phyloP scores from a whole-genome alignment of 2,797 vertebrate species.

The Amniataba percoides region DNA sequence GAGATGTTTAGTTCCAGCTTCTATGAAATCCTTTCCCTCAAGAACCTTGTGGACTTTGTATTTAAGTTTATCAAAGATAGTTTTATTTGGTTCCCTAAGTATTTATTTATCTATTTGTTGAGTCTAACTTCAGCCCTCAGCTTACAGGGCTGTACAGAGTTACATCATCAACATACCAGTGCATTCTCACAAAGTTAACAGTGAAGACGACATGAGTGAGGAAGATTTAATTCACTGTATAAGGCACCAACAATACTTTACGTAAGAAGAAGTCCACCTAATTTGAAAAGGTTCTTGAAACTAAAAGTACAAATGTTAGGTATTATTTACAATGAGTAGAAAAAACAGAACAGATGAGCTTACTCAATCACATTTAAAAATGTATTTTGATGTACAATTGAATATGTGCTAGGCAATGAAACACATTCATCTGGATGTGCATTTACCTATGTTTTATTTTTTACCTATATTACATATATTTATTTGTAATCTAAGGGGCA shows the following conservation, averaged over 20 bases:
- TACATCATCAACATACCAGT: slow-evolving; percentile 25
- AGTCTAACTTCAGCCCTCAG: neutral
- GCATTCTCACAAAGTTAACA: slow-evolving; percentile 3
- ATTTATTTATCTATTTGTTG: neutral
- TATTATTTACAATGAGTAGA: too few relatives aligned
- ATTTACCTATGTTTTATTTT: slow-evolving; percentile 31
- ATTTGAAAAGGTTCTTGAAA: slow-evolving; percentile 1
- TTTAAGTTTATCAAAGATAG: neutral
- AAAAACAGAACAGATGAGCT: neutral
- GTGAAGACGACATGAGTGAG: slow-evolving; percentile 5
- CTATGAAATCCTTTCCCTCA: neutral
- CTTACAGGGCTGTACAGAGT: neutral
- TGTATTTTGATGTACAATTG: slow-evolving; percentile 2
- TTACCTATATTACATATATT: slow-evolving; percentile 23
- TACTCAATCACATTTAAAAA: neutral
- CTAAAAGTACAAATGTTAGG: neutral
- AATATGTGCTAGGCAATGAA: slow-evolving; percentile 15
- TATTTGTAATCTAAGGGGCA: slow-evolving; percentile 20
- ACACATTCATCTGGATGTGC: neutral
- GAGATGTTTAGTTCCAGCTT: neutral
- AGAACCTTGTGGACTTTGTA: neutral
- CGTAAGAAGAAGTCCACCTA: neutral
- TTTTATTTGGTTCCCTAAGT: neutral
- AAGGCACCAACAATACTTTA: neutral
- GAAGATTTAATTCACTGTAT: slow-evolving; percentile 6